A percentile compares a stretch with the other conserved stretches of the same genome.
These are phyloP conservation scores for Neomicropteryx cornuta DNA, from an alignment of 1,140 invertebrate genomes.

Conservation along the genomic window DNA sequence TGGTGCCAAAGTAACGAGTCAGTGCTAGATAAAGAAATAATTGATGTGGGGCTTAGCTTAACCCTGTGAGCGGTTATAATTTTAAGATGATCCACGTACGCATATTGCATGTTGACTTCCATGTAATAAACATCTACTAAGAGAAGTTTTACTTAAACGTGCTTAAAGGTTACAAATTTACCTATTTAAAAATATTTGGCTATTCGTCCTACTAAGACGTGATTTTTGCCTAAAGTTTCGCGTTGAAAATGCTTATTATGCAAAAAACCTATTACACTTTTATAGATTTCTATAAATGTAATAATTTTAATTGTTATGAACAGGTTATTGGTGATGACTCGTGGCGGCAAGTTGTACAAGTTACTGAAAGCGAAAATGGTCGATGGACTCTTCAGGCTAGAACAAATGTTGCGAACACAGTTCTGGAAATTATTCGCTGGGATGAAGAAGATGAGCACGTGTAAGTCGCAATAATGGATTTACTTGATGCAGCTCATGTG, in stretches of 20 bases:
- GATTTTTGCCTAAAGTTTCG: neutral
- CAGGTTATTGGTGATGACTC: constrained; percentile 25
- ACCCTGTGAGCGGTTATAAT: too few relatives aligned
- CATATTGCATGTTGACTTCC: too few relatives aligned
- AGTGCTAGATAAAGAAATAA: too few relatives aligned
- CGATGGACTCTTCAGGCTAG: constrained; percentile 20
- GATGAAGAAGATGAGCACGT: constrained; percentile 43
- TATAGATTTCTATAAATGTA: neutral
- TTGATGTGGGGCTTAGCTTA: too few relatives aligned
- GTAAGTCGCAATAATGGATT: constrained; percentile 11
- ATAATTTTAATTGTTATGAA: constrained; percentile 11
- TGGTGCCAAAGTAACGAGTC: too few relatives aligned
- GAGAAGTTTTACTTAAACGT: neutral
- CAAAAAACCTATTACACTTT: neutral
- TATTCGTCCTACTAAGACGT: neutral
- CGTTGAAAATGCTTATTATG: neutral
- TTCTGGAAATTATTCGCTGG: constrained; percentile 70
- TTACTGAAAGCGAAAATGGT: constrained; percentile 15
- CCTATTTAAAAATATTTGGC: neutral
- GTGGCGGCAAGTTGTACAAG: constrained; percentile 34
- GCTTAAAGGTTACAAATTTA: neutral
- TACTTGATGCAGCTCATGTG: constrained; percentile 33
- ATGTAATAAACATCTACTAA: too few relatives aligned
- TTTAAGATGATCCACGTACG: too few relatives aligned
- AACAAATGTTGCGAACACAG: constrained; percentile 34